A percentile compares a stretch with the other conserved stretches of the same genome.
Conservation (phyloP, 2,113 vertebrate species). For the Indri indri region DNA sequence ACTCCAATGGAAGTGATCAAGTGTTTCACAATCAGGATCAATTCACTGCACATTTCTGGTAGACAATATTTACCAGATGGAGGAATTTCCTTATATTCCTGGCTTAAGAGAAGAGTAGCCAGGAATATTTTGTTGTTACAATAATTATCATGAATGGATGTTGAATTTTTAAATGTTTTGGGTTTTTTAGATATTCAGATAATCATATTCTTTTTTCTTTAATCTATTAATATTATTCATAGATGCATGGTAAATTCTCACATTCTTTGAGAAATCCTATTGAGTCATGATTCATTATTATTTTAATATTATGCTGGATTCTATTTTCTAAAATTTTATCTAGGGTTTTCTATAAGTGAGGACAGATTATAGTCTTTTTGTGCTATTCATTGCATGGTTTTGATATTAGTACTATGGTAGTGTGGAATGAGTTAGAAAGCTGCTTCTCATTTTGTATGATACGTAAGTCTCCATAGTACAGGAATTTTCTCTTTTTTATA, state of each 20-base stretch:
- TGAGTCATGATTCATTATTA: not conserved
- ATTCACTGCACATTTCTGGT: not conserved
- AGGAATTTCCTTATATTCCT: not conserved
- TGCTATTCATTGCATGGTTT: not conserved
- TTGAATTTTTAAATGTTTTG: not conserved
- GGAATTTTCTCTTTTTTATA: not conserved
- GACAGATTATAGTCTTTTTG: not conserved
- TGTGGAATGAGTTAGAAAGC: not conserved
- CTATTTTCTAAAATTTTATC: not conserved
- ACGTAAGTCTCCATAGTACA: not conserved
- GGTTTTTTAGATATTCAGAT: not conserved
- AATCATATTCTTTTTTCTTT: not conserved
- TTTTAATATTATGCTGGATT: not conserved
- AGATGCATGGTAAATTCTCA: not conserved
- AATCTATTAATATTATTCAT: not conserved
- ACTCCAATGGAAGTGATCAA: not conserved
- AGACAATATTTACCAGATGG: not conserved
- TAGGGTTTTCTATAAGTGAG: not conserved
- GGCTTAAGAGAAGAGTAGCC: not conserved
- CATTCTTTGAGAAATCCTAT: not conserved
- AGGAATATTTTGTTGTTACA: not conserved
- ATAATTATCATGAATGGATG: not conserved
- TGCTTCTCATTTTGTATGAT: not conserved
- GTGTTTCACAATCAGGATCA: not conserved
- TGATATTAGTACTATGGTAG: not conserved